A percentile compares a stretch with the other conserved stretches of the same genome.
phyloP scores from a whole-genome alignment of 2,888 invertebrate genomes.

The Ophion obscuratus region DNA sequence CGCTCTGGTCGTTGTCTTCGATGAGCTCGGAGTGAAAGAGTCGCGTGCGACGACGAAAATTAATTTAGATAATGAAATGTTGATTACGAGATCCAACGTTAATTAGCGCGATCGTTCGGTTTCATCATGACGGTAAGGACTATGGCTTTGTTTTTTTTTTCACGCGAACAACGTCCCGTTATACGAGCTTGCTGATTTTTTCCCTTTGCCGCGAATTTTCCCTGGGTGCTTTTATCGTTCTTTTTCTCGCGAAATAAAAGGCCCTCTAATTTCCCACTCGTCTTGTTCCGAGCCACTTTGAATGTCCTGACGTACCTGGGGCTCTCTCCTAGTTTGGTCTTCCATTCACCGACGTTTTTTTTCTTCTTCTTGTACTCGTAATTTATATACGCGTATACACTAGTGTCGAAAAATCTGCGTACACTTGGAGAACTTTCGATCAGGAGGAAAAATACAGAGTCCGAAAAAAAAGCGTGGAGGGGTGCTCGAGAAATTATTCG shows the following conservation, averaged over 20 bases:
- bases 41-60: conserved; percentile 13
- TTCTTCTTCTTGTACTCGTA: background rate
- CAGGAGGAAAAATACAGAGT: background rate
- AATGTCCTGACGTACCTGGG: background rate
- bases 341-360: conserved; percentile 29
- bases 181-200: background rate
- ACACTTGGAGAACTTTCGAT: background rate
- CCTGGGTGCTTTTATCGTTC: background rate
- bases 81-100: conserved; percentile 51
- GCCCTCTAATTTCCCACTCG: conserved; percentile 33
- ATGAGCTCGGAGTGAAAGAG: background rate
- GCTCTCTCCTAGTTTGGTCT: conserved; percentile 32
- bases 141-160: conserved; percentile 10
- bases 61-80: conserved; percentile 21
- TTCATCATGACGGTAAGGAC: conserved; percentile 64
- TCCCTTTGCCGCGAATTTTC: background rate
- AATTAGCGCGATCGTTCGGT: conserved; percentile 41
- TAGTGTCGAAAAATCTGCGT: background rate
- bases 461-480: no score
- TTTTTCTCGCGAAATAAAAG: background rate
- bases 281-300: conserved; percentile 25
- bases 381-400: background rate
- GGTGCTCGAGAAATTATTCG: background rate
- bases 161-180: background rate
- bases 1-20: background rate